These are phyloP conservation scores for Pyxicephalus adspersus DNA, from an alignment of 2,113 vertebrate species.

Conservation along the genomic window DNA sequence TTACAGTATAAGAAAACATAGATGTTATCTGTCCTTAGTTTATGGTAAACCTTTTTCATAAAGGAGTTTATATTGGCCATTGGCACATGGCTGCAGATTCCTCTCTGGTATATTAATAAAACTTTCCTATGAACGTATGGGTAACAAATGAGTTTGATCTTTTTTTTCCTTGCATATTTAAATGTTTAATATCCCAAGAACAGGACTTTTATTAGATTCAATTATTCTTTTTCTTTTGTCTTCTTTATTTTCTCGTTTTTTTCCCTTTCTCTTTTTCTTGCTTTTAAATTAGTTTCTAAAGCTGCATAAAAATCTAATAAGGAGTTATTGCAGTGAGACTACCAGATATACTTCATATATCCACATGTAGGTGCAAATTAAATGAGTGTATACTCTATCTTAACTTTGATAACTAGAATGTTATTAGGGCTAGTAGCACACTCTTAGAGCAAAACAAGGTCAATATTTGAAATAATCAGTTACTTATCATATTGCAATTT, in stretches of 20 bases:
- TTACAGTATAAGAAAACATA: too few species aligned
- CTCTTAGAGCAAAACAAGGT: too few species aligned
- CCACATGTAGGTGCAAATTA: slow-evolving; percentile 15
- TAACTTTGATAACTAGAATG: neutral
- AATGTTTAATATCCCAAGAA: slow-evolving; percentile 43
- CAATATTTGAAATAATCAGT: too few species aligned
- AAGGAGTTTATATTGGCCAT: neutral
- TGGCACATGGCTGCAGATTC: neutral
- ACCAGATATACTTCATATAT: neutral
- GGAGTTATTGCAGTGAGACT: slow-evolving; percentile 35
- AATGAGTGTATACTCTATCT: neutral
- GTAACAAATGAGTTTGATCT: slow-evolving; percentile 31
- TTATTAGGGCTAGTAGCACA: neutral
- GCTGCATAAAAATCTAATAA: slow-evolving; percentile 26
- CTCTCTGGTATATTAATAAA: slow-evolving; percentile 12
- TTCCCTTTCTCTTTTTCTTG: neutral
- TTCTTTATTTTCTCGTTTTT: neutral
- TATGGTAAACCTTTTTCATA: neutral
- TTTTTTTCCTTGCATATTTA: slow-evolving; percentile 21
- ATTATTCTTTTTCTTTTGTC: slow-evolving; percentile 35
- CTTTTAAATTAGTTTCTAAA: slow-evolving; percentile 44
- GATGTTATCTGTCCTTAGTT: neutral
- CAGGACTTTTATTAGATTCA: slow-evolving; percentile 33
- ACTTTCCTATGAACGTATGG: slow-evolving; percentile 3
- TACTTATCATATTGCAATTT: too few species aligned